Conservation (phyloP, 2,113 vertebrate genomes). For the Thamnophis sirtalis region DNA sequence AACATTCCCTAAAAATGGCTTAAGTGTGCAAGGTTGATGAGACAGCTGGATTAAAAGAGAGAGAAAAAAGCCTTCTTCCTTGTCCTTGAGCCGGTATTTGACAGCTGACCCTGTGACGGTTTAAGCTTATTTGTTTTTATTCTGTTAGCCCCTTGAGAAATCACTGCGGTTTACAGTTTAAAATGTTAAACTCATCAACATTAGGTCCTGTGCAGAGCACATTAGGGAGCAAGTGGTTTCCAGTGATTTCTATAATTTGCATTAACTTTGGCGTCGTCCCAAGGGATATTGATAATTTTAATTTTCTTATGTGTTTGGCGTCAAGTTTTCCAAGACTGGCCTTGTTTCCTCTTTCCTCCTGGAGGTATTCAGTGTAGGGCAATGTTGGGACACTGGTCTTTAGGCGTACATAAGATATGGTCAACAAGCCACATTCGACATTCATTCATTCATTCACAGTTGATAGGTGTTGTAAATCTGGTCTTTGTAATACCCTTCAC, state of each 20-base stretch:
- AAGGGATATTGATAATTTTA: too few species aligned
- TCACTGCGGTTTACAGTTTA: background rate
- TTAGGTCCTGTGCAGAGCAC: background rate
- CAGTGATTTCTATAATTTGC: background rate
- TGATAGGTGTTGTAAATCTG: background rate
- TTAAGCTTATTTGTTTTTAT: background rate
- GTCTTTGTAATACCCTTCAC: background rate
- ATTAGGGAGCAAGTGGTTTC: background rate
- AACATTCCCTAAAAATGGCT: background rate
- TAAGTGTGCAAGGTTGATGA: background rate
- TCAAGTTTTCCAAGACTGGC: background rate
- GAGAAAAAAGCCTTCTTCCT: background rate
- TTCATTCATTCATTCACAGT: background rate
- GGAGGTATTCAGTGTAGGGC: background rate
- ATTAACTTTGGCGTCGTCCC: background rate
- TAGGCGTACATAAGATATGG: background rate
- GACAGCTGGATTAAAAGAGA: background rate
- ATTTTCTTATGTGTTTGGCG: background rate
- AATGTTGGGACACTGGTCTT: background rate
- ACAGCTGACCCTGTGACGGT: background rate
- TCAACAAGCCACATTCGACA: background rate
- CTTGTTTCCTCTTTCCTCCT: background rate
- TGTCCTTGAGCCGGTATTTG: background rate
- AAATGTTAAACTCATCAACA: background rate
- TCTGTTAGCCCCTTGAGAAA: background rate